These are phyloP conservation scores for Larimichthys polyactis DNA, from an alignment of 2,113 vertebrate genomes.

Conservation along the genomic window DNA sequence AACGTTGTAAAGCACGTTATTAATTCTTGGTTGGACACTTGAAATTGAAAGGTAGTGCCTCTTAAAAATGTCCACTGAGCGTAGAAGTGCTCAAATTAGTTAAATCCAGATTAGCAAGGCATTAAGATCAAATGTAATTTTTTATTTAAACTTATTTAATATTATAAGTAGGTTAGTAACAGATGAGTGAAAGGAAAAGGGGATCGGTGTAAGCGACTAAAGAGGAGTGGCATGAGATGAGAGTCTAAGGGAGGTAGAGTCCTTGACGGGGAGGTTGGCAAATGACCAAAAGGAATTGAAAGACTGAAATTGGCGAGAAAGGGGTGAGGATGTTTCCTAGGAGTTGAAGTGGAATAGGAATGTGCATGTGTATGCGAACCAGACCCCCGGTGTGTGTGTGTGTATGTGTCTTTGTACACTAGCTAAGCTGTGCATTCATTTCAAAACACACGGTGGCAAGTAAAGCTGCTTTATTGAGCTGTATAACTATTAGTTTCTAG, in stretches of 20 bases:
- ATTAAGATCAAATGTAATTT: background rate
- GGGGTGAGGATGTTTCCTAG: slow-evolving; percentile 55
- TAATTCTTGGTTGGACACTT: background rate
- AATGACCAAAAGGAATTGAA: slow-evolving; percentile 27
- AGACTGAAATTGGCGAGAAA: slow-evolving; percentile 23
- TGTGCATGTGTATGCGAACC: slow-evolving; percentile 26
- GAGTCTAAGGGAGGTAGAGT: background rate
- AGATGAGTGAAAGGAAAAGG: background rate
- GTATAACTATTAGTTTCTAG: slow-evolving; percentile 1
- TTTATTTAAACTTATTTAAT: background rate
- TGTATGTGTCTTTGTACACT: slow-evolving; percentile 3
- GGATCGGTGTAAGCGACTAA: background rate
- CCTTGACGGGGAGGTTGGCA: background rate
- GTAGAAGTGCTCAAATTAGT: background rate
- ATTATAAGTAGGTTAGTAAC: background rate
- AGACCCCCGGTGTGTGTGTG: background rate
- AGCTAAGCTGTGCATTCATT: slow-evolving; percentile 41
- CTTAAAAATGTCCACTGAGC: slow-evolving; percentile 68
- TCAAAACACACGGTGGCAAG: slow-evolving; percentile 17
- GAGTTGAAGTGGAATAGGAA: slow-evolving; percentile 46
- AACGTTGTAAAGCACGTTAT: background rate
- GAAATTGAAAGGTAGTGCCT: background rate
- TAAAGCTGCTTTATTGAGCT: slow-evolving; percentile 38
- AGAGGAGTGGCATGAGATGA: background rate
- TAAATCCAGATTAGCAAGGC: background rate